phyloP scores from a whole-genome alignment of 2,797 vertebrate genomes.

The Arrhamphus sclerolepis region DNA sequence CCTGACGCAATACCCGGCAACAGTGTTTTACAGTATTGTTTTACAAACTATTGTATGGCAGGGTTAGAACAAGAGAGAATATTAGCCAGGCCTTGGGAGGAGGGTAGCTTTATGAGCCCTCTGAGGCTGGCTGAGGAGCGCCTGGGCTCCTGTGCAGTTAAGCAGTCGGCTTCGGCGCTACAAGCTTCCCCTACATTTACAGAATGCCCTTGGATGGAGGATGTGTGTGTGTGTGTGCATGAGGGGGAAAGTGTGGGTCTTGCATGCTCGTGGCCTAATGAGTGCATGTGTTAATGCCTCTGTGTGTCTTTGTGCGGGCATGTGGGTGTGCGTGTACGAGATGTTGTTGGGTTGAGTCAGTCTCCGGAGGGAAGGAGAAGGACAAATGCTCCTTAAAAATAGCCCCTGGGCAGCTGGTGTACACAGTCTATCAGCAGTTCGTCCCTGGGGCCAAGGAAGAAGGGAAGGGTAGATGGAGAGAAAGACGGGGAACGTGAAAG shows the following conservation, averaged over 20 bases:
- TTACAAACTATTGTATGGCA: conserved; percentile 79
- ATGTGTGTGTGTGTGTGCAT: conserved; percentile 59
- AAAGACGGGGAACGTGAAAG: conserved; percentile 41
- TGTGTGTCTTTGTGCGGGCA: conserved; percentile 72
- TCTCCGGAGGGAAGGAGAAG: conserved; percentile 81
- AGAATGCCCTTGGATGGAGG: conserved; percentile 79
- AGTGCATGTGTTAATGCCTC: conserved; percentile 80
- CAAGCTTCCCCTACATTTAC: conserved; percentile 79
- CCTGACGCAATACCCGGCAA: conserved; percentile 80
- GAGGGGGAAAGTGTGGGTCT: conserved; percentile 67
- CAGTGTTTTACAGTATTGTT: conserved; percentile 79
- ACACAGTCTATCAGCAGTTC: conserved; percentile 84
- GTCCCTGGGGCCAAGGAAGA: conserved; percentile 76
- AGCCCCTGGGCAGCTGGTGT: conserved; percentile 85
- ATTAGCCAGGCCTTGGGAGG: conserved; percentile 71
- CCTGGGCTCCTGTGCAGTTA: conserved; percentile 75
- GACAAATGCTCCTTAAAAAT: conserved; percentile 88
- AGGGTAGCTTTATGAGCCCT: conserved; percentile 78
- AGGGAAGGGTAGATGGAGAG: conserved; percentile 39
- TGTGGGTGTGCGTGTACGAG: conserved; percentile 63
- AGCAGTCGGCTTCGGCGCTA: conserved; percentile 65
- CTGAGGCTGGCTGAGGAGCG: conserved; percentile 68
- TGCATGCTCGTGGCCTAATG: conserved; percentile 81
- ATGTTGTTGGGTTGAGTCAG: conserved; percentile 83
- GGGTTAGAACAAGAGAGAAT: conserved; percentile 70